Percentiles rank a stretch among this genome's conserved stretches.
Evolutionary conservation across 2,113 vertebrate genomes (phyloP).

Genomic region (Neofelis nebulosa): DNA sequence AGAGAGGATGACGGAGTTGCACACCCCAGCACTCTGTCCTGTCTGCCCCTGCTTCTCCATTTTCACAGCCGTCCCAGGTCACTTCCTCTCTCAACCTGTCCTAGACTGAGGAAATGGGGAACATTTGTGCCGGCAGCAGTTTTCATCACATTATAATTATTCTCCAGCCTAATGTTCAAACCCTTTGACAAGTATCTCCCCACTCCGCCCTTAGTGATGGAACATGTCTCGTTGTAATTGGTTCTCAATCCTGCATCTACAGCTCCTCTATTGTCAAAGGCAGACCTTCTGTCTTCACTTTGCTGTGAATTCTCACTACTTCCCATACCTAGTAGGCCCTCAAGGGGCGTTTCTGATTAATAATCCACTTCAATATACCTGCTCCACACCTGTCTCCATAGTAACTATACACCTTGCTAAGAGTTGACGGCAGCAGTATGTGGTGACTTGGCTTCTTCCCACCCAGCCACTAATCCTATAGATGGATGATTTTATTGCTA

Average conservation of each 20-base stretch:
- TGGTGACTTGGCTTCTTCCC: background rate
- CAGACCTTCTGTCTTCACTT: background rate
- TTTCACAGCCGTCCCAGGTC: background rate
- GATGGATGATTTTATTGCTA: background rate
- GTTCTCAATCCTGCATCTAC: background rate
- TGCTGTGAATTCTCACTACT: background rate
- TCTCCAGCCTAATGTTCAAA: background rate
- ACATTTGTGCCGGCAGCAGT: background rate
- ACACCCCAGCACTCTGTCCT: background rate
- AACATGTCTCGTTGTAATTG: background rate
- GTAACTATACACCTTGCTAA: background rate
- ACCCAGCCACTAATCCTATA: background rate
- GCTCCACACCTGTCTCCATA: background rate
- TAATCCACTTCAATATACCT: background rate
- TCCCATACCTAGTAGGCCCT: background rate
- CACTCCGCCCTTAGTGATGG: background rate
- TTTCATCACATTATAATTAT: background rate
- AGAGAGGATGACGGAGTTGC: accelerated
- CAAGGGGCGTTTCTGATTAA: background rate
- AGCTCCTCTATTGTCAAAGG: background rate
- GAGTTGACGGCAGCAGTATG: background rate
- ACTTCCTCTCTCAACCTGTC: background rate
- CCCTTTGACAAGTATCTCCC: background rate
- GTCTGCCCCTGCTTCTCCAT: background rate
- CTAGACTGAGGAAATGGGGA: background rate